Conservation (phyloP, 2,888 invertebrate species). For the Dinocampus coccinellae region DNA sequence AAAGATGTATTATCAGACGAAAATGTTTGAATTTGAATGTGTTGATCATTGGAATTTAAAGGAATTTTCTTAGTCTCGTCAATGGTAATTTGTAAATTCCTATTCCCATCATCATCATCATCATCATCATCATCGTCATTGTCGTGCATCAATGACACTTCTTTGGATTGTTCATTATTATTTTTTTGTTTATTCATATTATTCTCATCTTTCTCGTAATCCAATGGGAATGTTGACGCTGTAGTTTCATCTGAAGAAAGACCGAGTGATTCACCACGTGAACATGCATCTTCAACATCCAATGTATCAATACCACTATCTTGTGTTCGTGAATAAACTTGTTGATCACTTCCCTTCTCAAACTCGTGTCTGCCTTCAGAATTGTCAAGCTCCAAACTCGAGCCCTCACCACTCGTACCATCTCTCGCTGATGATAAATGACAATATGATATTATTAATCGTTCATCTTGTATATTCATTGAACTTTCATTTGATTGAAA, state of each 20-base stretch:
- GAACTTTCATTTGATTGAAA: constrained; percentile 66
- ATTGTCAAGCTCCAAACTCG: constrained; percentile 53
- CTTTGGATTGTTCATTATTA: not conserved
- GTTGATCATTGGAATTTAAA: not conserved
- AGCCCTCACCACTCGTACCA: constrained; percentile 58
- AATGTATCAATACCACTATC: constrained; percentile 46
- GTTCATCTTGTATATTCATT: constrained; percentile 54
- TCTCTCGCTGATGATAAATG: constrained; percentile 51
- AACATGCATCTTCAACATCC: constrained; percentile 45
- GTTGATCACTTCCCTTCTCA: constrained; percentile 48
- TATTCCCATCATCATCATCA: not conserved
- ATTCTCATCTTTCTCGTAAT: constrained; percentile 29
- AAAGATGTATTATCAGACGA: constrained; percentile 24
- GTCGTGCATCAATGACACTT: not conserved
- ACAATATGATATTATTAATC: constrained; percentile 17
- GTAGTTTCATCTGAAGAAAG: constrained; percentile 44
- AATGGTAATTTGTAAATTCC: not conserved
- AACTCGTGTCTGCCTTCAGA: constrained; percentile 53
- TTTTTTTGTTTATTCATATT: not conserved
- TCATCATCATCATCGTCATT: constrained; percentile 25
- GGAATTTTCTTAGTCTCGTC: not conserved
- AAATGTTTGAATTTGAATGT: not conserved
- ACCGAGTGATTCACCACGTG: constrained; percentile 40
- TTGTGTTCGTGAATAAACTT: constrained; percentile 40
- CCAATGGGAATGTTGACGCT: constrained; percentile 37